Conservation (phyloP, 1,140 invertebrate genomes). For the Nomia melanderi region DNA sequence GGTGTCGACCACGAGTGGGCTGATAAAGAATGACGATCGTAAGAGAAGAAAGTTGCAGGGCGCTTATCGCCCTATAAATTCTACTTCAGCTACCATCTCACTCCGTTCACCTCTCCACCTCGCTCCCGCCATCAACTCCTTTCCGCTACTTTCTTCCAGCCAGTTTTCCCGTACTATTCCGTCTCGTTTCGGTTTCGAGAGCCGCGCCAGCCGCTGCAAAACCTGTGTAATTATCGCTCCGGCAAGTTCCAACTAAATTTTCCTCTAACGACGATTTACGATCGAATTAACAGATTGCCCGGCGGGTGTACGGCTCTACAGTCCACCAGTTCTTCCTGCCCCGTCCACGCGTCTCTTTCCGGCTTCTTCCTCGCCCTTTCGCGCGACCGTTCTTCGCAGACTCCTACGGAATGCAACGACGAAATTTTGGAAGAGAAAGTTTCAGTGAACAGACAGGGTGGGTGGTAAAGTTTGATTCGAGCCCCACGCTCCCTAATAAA, state of each 20-base stretch:
- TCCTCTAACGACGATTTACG: conserved; percentile 75
- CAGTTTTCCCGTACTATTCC: conserved; percentile 26
- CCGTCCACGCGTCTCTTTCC: conserved; percentile 5
- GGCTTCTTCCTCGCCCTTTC: not conserved
- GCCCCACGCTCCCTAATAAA: not conserved
- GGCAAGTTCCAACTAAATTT: conserved; percentile 74
- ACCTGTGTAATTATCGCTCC: conserved; percentile 72
- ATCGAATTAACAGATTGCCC: conserved; percentile 75
- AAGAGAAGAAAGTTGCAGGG: conserved; percentile 70
- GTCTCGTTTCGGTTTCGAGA: conserved; percentile 34
- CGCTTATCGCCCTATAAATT: conserved; percentile 76
- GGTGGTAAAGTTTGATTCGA: not conserved
- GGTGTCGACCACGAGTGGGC: conserved; percentile 65
- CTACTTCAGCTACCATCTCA: conserved; percentile 67
- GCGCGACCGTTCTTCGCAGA: not conserved
- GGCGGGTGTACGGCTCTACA: conserved; percentile 31
- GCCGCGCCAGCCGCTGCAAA: conserved; percentile 53
- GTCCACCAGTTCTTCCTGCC: not conserved
- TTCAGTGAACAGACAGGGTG: not conserved
- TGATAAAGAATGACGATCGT: conserved; percentile 73
- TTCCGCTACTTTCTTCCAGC: not conserved
- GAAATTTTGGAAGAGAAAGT: conserved; percentile 7
- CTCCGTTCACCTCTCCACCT: conserved; percentile 29
- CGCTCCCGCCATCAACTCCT: conserved; percentile 13
- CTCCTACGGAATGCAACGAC: not conserved